phyloP scores from a whole-genome alignment of 2,888 invertebrate genomes.

The Aporophyla lueneburgensis region DNA sequence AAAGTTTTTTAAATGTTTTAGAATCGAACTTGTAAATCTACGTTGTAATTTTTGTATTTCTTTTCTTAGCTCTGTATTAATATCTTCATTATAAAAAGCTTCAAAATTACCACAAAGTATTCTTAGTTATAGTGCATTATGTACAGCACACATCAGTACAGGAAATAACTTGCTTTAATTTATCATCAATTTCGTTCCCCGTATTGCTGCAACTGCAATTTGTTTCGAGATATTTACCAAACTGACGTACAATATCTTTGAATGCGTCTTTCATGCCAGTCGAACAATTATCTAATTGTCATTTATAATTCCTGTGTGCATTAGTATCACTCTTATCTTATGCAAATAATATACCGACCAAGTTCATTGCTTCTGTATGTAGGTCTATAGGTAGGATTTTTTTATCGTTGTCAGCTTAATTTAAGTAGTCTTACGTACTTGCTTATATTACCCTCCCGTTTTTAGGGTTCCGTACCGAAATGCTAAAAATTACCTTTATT shows the following conservation, averaged over 20 bases:
- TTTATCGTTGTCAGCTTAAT: background rate
- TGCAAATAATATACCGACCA: constrained; percentile 34
- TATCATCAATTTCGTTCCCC: background rate
- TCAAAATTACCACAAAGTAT: background rate
- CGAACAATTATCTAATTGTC: constrained; percentile 49
- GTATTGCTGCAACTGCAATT: constrained; percentile 4
- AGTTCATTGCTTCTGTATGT: constrained; percentile 32
- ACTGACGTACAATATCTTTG: constrained; percentile 25
- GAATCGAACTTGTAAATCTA: background rate
- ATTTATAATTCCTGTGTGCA: constrained; percentile 28
- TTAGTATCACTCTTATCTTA: constrained; percentile 39
- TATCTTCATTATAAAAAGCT: background rate
- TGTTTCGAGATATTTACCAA: constrained; percentile 1
- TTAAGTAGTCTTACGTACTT: background rate
- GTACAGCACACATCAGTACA: background rate
- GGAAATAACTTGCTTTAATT: background rate
- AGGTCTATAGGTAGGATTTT: background rate
- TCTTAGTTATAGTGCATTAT: background rate
- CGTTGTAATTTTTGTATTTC: background rate
- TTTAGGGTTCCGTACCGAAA: no score
- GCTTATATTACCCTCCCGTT: background rate
- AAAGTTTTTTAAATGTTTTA: background rate
- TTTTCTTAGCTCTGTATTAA: background rate
- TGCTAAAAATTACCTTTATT: no score
- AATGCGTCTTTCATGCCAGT: constrained; percentile 26